Evolutionary conservation across 1,140 invertebrate genomes (phyloP).

Genomic region (Zaprionus taronus): DNA sequence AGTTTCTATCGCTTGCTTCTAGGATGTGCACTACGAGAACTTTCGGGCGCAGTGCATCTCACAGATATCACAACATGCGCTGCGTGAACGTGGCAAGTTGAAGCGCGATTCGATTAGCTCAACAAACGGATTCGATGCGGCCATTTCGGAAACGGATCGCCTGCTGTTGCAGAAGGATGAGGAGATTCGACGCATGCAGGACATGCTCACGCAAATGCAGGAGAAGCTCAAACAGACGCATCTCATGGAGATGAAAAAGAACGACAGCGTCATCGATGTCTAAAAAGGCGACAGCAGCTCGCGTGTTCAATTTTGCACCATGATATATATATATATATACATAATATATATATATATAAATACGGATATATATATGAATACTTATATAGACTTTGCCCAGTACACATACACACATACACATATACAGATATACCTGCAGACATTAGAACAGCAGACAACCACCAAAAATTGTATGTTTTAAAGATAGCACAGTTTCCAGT

Average conservation of each 20-base stretch:
- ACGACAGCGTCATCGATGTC: conserved; percentile 93
- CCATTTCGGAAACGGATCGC: conserved; percentile 93
- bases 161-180: conserved; percentile 96
- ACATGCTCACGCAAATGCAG: conserved; percentile 98
- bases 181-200: conserved; percentile 97
- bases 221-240: conserved; percentile 94
- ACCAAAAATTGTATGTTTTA: conserved; percentile 67
- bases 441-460: conserved; percentile 29
- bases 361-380: conserved; percentile 31
- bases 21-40: conserved; percentile 98
- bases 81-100: conserved; percentile 92
- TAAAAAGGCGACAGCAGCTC: conserved; percentile 75
- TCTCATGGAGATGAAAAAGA: conserved; percentile 87
- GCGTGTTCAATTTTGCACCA: conserved; percentile 72
- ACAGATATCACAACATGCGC: conserved; percentile 94
- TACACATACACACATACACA: conserved; percentile 29
- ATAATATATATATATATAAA: conserved; percentile 30
- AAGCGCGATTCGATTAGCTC: conserved; percentile 93
- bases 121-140: conserved; percentile 89
- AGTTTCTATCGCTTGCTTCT: conserved; percentile 52
- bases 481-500: conserved; percentile 49
- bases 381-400: conserved; percentile 37
- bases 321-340: conserved; percentile 41
- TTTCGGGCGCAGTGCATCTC: conserved; percentile 96
- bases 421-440: conserved; percentile 25